These are phyloP conservation scores for Muscicapa striata DNA, from an alignment of 2,797 vertebrate species.

Conservation along the genomic window DNA sequence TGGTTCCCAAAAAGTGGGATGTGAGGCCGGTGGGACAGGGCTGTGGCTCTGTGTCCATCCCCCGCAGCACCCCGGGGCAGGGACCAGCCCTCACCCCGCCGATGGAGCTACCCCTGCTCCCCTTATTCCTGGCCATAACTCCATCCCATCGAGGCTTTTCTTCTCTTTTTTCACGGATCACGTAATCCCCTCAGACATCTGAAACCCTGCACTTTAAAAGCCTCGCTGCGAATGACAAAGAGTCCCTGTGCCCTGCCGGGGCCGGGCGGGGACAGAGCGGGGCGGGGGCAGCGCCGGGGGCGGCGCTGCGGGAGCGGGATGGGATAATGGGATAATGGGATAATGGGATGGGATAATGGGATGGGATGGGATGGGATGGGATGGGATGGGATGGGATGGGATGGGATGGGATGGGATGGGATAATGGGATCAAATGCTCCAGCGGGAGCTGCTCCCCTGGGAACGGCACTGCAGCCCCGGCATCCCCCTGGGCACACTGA, in stretches of 20 bases:
- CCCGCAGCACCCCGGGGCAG: background rate
- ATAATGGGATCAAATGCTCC: too few relatives aligned
- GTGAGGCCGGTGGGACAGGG: fast-evolving
- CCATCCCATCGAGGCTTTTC: background rate
- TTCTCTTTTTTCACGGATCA: background rate
- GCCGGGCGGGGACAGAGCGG: fast-evolving
- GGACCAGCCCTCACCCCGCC: background rate
- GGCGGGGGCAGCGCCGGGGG: background rate
- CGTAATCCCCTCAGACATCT: background rate
- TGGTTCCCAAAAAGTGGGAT: fast-evolving
- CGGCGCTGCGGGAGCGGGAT: fast-evolving
- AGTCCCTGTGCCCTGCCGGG: background rate
- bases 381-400: background rate
- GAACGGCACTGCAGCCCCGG: background rate
- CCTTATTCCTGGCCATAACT: background rate
- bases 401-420: background rate
- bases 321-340: too few relatives aligned
- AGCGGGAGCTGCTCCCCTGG: fast-evolving
- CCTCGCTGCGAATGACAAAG: background rate
- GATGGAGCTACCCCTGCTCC: background rate
- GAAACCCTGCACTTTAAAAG: background rate
- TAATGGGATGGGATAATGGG: background rate
- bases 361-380: background rate
- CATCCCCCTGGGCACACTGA: too few relatives aligned
- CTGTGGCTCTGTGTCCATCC: background rate